Conservation (phyloP, 2,113 vertebrate genomes). For the Labeo catla region DNA sequence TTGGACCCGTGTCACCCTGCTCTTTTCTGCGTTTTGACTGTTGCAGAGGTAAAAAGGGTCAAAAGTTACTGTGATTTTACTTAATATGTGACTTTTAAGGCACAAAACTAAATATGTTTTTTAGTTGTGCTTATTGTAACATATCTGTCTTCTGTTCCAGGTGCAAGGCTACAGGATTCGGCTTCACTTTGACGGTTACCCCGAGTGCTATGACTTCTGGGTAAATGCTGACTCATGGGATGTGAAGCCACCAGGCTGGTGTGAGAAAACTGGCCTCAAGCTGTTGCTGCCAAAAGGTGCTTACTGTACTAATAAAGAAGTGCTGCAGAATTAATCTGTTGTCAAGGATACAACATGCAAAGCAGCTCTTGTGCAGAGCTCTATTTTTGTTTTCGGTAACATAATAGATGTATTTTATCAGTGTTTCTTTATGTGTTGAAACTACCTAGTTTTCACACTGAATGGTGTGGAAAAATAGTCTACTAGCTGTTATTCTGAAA, state of each 20-base stretch:
- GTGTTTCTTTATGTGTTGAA: background rate
- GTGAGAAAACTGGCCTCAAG: slow-evolving; percentile 88
- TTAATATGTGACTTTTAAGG: background rate
- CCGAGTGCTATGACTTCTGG: slow-evolving; percentile 92
- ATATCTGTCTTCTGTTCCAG: slow-evolving; percentile 61
- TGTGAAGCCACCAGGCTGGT: slow-evolving; percentile 88
- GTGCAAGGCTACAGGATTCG: slow-evolving; percentile 86
- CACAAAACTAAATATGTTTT: background rate
- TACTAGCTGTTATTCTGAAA: background rate
- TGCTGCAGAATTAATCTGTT: background rate
- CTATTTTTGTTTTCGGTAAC: background rate
- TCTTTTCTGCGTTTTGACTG: slow-evolving; percentile 91
- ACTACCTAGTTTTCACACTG: background rate
- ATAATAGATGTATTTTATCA: background rate
- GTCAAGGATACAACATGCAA: background rate
- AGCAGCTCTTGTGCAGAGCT: background rate
- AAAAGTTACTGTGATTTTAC: background rate
- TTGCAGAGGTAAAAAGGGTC: slow-evolving; percentile 85
- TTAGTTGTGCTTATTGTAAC: background rate
- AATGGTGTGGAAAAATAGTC: background rate
- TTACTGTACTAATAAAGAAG: background rate
- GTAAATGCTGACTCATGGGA: slow-evolving; percentile 89
- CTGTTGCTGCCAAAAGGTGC: slow-evolving; percentile 89
- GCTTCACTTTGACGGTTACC: slow-evolving; percentile 90
- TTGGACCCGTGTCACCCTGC: slow-evolving; percentile 94